These are phyloP conservation scores for Acleris cristana DNA, from an alignment of 2,888 invertebrate genomes.

Conservation along the genomic window DNA sequence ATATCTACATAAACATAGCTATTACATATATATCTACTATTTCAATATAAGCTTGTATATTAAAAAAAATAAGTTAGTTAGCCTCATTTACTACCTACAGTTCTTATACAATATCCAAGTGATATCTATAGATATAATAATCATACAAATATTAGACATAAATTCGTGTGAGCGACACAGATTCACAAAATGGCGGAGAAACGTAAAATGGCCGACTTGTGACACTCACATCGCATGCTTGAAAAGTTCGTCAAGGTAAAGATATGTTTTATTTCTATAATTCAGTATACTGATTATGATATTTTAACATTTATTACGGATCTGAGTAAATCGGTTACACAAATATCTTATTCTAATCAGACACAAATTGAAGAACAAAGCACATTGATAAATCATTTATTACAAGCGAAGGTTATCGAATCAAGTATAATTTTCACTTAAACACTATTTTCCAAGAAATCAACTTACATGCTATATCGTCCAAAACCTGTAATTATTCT, in stretches of 20 bases:
- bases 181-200: conserved; percentile 21
- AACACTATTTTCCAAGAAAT: conserved; percentile 27
- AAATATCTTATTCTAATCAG: conserved; percentile 42
- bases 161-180: conserved; percentile 20
- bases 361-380: conserved; percentile 22
- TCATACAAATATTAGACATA: conserved; percentile 30
- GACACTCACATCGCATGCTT: conserved; percentile 9
- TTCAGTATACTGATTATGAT: conserved; percentile 42
- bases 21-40: conserved; percentile 41
- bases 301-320: conserved; percentile 20
- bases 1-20: conserved; percentile 50
- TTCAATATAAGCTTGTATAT: conserved; percentile 42
- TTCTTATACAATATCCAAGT: conserved; percentile 36
- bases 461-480: conserved; percentile 38
- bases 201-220: conserved; percentile 12
- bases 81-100: conserved; percentile 48
- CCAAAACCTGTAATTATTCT: conserved; percentile 31
- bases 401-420: conserved; percentile 37
- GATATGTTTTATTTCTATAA: conserved; percentile 48
- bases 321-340: conserved; percentile 37
- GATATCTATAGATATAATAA: conserved; percentile 27
- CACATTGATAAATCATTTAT: conserved; percentile 44
- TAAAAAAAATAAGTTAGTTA: conserved; percentile 59
- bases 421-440: conserved; percentile 35
- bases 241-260: conserved; percentile 40